These are phyloP conservation scores for Poecile atricapillus DNA, from an alignment of 2,113 vertebrate genomes.

Conservation along the genomic window DNA sequence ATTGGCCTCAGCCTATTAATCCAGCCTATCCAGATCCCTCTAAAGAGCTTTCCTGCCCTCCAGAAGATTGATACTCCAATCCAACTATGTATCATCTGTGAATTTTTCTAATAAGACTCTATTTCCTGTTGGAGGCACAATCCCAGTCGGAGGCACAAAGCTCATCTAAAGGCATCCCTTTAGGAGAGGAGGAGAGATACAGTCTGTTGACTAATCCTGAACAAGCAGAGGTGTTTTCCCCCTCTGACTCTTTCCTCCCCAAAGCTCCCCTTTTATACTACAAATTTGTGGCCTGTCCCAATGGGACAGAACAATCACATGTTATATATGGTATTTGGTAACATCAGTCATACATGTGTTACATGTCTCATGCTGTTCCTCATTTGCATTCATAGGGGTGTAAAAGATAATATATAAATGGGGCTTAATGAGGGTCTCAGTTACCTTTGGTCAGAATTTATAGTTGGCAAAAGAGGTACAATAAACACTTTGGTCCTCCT, in stretches of 20 bases:
- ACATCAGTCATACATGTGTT: not conserved
- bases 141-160: not conserved
- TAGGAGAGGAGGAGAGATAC: not conserved
- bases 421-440: not conserved
- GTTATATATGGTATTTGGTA: not conserved
- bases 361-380: not conserved
- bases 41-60: not conserved
- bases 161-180: not conserved
- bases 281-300: not conserved
- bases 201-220: not conserved
- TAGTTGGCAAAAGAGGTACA: not conserved
- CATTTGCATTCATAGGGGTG: not conserved
- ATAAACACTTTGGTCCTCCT: not conserved
- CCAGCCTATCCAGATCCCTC: not conserved
- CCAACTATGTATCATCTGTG: not conserved
- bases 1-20: not conserved
- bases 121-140: not conserved
- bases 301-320: not conserved
- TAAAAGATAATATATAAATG: not conserved
- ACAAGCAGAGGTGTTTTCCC: not conserved
- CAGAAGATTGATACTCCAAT: not conserved
- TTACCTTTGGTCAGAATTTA: not conserved
- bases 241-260: not conserved
- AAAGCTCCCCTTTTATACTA: not conserved
- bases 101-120: not conserved